A percentile compares a stretch with the other conserved stretches of the same genome.
These are phyloP conservation scores for Acutogordius australiensis DNA, from an alignment of 2,888 invertebrate species.

Conservation along the genomic window DNA sequence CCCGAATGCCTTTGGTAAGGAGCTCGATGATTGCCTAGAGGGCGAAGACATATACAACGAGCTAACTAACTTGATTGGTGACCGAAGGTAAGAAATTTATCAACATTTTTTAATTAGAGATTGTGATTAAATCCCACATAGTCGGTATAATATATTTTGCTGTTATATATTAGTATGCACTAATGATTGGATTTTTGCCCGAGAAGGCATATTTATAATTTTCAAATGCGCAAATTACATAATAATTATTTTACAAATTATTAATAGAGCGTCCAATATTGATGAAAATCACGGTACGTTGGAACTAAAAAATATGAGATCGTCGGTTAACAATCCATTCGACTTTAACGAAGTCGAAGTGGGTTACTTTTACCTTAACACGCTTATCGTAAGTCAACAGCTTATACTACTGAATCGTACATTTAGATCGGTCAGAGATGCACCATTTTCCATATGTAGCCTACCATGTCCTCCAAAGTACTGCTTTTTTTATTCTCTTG, in stretches of 20 bases:
- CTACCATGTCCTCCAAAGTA: neutral
- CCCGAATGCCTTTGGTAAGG: neutral
- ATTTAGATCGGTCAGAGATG: neutral
- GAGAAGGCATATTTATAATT: too few species aligned
- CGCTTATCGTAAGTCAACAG: neutral
- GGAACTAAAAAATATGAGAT: neutral
- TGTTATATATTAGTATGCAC: too few species aligned
- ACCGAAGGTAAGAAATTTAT: neutral
- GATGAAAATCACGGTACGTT: neutral
- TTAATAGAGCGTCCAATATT: too few species aligned
- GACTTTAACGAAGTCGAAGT: conserved; percentile 1
- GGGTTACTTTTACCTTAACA: neutral
- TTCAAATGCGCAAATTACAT: too few species aligned
- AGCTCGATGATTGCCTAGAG: neutral
- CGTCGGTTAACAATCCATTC: neutral
- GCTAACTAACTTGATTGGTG: neutral
- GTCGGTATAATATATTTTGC: neutral
- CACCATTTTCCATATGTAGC: neutral
- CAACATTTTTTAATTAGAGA: too few species aligned
- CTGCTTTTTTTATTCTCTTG: too few species aligned
- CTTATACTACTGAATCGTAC: neutral
- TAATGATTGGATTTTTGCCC: too few species aligned
- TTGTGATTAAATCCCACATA: neutral
- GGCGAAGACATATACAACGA: conserved; percentile 8
- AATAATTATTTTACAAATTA: too few species aligned